Percentiles rank a stretch among this genome's conserved stretches.
These are phyloP conservation scores for Nasonia longicornis DNA, from an alignment of 1,140 invertebrate species.

Conservation along the genomic window DNA sequence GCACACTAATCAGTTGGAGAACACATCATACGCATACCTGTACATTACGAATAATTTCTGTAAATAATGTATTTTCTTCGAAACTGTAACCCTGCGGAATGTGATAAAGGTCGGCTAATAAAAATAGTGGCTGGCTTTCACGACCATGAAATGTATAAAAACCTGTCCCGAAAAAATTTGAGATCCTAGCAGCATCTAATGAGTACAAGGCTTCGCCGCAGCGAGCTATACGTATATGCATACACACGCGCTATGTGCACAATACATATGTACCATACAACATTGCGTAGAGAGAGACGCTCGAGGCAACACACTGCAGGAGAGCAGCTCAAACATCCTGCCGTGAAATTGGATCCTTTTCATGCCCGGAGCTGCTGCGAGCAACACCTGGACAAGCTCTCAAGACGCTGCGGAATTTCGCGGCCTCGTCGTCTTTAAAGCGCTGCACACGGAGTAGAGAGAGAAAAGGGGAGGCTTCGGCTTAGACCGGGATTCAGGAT, in stretches of 20 bases:
- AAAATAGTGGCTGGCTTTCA: too few relatives aligned
- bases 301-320: not conserved
- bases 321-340: slow-evolving; percentile 17
- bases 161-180: not conserved
- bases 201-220: not conserved
- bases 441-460: not conserved
- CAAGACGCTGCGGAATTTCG: slow-evolving; percentile 3
- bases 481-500: not conserved
- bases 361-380: not conserved
- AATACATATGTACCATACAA: not conserved
- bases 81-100: too few relatives aligned
- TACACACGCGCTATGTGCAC: too few relatives aligned
- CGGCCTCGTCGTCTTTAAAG: not conserved
- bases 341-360: slow-evolving; percentile 41
- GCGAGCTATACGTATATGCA: not conserved
- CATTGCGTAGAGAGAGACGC: not conserved
- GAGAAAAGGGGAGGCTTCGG: not conserved
- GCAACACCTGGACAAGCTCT: slow-evolving; percentile 16
- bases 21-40: too few relatives aligned
- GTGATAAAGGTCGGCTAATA: too few relatives aligned
- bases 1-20: too few relatives aligned
- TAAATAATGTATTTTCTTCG: too few relatives aligned
- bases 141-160: not conserved
- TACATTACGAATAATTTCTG: too few relatives aligned
- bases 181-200: not conserved